Percentiles rank a stretch among this genome's conserved stretches.
phyloP scores from a whole-genome alignment of 1,140 invertebrate species.

The Zeugodacus cucurbitae region DNA sequence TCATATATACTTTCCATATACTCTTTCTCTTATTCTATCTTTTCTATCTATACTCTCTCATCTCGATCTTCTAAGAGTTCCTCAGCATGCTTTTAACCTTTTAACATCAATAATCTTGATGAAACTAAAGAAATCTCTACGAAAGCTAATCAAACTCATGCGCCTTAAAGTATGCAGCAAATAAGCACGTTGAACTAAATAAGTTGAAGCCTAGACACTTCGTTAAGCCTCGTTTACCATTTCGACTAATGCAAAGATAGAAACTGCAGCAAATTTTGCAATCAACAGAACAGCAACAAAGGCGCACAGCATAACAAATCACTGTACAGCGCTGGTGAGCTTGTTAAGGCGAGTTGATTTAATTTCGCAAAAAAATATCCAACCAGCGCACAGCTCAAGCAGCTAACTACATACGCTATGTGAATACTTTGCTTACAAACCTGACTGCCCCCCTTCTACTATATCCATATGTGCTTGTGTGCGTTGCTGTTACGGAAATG shows the following conservation, averaged over 20 bases:
- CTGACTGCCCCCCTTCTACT: background rate
- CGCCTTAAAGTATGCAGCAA: constrained; percentile 6
- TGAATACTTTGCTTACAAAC: background rate
- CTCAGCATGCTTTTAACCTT: background rate
- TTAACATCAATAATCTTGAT: background rate
- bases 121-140: background rate
- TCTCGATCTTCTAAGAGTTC: background rate
- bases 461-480: background rate
- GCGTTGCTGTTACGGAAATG: constrained; percentile 26
- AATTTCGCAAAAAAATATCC: constrained; percentile 29
- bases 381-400: background rate
- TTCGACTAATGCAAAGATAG: background rate
- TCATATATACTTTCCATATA: no score
- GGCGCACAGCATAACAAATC: background rate
- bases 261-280: background rate
- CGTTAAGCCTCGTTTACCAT: constrained; percentile 21
- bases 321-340: background rate
- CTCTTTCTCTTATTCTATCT: no score
- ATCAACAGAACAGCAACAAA: background rate
- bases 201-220: background rate
- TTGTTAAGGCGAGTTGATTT: constrained; percentile 29
- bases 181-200: background rate
- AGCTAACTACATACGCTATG: background rate
- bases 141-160: background rate
- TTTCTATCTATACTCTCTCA: no score